phyloP scores from a whole-genome alignment of 2,113 vertebrate genomes.

The Tinamus guttatus region DNA sequence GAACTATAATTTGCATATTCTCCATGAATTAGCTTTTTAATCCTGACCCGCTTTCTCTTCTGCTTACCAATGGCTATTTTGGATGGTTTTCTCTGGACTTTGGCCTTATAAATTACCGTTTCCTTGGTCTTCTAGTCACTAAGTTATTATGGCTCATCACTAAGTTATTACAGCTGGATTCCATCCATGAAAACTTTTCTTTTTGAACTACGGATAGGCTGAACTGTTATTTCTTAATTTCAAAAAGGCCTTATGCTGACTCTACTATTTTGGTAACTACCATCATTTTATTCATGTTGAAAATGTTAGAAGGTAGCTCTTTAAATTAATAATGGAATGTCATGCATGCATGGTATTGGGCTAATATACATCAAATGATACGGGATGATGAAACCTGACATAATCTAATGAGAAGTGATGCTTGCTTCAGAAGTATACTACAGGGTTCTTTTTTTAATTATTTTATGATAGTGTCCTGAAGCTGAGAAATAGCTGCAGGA shows the following conservation, averaged over 20 bases:
- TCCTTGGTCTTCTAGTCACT: not conserved
- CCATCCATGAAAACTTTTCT: not conserved
- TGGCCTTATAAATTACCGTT: not conserved
- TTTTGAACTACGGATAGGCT: not conserved
- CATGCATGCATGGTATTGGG: not conserved
- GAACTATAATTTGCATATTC: not conserved
- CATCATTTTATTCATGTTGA: not conserved
- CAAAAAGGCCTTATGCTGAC: not conserved
- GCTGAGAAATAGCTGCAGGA: not conserved
- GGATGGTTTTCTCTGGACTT: not conserved
- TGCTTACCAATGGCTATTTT: not conserved
- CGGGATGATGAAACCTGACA: conserved; percentile 13
- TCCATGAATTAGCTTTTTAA: not conserved
- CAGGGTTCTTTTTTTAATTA: not conserved
- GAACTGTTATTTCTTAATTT: conserved; percentile 14
- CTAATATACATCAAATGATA: conserved; percentile 10
- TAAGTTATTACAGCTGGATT: not conserved
- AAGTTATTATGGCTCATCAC: not conserved
- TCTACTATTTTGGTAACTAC: not conserved
- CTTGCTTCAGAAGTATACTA: not conserved
- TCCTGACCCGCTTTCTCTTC: not conserved
- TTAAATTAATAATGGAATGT: not conserved
- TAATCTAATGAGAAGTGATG: not conserved
- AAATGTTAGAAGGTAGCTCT: conserved; percentile 24
- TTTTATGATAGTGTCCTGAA: not conserved